Conservation (phyloP, 1,140 invertebrate species). For the Aethina tumida region DNA sequence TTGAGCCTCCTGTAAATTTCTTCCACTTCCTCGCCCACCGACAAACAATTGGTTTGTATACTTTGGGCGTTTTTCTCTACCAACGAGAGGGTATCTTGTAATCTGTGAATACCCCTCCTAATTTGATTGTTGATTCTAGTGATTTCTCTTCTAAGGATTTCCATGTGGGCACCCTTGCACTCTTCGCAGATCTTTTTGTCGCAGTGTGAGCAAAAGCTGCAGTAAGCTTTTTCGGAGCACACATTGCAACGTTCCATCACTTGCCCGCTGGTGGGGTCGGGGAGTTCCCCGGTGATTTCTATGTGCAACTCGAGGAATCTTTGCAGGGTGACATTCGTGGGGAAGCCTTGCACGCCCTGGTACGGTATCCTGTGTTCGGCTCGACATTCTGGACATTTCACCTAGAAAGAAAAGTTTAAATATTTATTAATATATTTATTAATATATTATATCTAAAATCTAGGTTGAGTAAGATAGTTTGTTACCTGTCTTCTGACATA, state of each 20-base stretch:
- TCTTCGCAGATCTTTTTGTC: slow-evolving; percentile 86
- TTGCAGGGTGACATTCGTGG: slow-evolving; percentile 92
- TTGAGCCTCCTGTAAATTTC: slow-evolving; percentile 81
- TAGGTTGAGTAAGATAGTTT: neutral
- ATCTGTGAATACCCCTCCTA: slow-evolving; percentile 69
- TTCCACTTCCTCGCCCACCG: slow-evolving; percentile 84
- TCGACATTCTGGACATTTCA: slow-evolving; percentile 98
- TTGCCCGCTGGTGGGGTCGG: slow-evolving; percentile 78
- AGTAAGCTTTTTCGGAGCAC: slow-evolving; percentile 91
- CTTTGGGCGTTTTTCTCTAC: slow-evolving; percentile 78
- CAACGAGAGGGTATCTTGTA: slow-evolving; percentile 72
- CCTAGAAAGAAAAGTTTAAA: slow-evolving; percentile 43
- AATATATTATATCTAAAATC: neutral
- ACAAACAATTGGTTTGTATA: slow-evolving; percentile 73
- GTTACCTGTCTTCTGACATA: slow-evolving; percentile 82
- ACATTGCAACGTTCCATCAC: slow-evolving; percentile 80
- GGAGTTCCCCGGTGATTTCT: slow-evolving; percentile 84
- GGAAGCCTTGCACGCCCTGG: slow-evolving; percentile 87
- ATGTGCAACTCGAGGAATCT: slow-evolving; percentile 91
- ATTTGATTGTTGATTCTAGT: slow-evolving; percentile 88
- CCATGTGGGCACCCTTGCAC: slow-evolving; percentile 90
- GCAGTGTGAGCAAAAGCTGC: slow-evolving; percentile 83
- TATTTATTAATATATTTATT: neutral
- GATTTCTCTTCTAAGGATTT: slow-evolving; percentile 90
- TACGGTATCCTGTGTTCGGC: slow-evolving; percentile 95